Evolutionary conservation across 2,888 invertebrate species (phyloP), one percentile per base, ranked within the genome.

Genomic region (Hypena proboscidalis): DNA sequence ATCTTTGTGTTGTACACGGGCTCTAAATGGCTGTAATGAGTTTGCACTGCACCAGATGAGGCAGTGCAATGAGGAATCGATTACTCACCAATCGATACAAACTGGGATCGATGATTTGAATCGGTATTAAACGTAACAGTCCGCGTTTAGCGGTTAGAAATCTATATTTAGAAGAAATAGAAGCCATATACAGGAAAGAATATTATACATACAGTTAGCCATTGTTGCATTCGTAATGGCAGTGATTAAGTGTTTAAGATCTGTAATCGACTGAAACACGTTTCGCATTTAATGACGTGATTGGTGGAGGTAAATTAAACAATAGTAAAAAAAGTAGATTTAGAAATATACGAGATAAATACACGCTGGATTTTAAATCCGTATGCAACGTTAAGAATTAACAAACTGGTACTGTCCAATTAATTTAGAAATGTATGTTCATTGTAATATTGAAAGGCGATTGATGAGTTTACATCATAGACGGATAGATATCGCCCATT

Each of bases 81-180:
- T 65, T 57, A 41, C 40, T 43, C 33, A 50, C 45, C 40, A 45
- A 56, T 48, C 8, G 21, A 20, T 11, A 41, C 42, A 45, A 47
- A 50, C 36, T 40, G 29, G n/a, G 41, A 40, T 42, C 43, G 44
- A 55, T 61, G 37, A 9, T 32, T 27, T 20, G 11, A 30, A 41
- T 33, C 22, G 22, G 9, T 23, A 45, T 33, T 41, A 54, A 55
- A 35, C 30, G 45, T 49, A 41, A 55, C 55, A 37, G 25, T 15
- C 20, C 14, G 25, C 13, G 43, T 39, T 68, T 64, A 70, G 77
- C 63, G 74, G 76, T 80, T 77, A 76, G 74, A 80, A 77, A 80
- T 68, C 65, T 53, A 27, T 19, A 26, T 19, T 26, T 3, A 10
- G 7, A 15, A 58, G 57, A 64, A 59, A 63, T 58, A 57, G 35